Percentiles rank a stretch among this genome's conserved stretches.
These are phyloP conservation scores for Stictonetta naevosa DNA, from an alignment of 2,113 vertebrate species.

Conservation along the genomic window DNA sequence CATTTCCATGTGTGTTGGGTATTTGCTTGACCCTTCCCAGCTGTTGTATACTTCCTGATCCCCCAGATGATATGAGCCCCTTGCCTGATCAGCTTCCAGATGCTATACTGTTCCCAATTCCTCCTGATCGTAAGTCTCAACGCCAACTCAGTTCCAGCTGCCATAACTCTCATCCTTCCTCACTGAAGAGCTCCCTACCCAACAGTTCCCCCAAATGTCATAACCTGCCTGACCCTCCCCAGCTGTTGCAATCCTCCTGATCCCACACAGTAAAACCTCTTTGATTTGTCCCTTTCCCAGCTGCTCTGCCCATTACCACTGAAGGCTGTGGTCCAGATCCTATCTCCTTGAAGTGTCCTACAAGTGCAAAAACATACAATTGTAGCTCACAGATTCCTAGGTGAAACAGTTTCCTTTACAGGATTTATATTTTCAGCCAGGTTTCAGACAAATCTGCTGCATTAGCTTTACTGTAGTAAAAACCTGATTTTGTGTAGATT, in stretches of 20 bases:
- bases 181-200: constrained; percentile 6
- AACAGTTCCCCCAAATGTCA: constrained; percentile 50
- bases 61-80: constrained; percentile 45
- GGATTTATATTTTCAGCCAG: background rate
- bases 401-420: background rate
- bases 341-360: constrained; percentile 63
- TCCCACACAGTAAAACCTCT: constrained; percentile 63
- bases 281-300: constrained; percentile 61
- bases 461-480: background rate
- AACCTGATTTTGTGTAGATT: background rate
- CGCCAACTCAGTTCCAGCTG: constrained; percentile 57
- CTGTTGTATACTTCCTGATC: constrained; percentile 64
- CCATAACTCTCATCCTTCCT: constrained; percentile 40
- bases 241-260: constrained; percentile 64
- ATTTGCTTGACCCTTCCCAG: constrained; percentile 70
- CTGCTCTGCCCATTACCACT: constrained; percentile 47
- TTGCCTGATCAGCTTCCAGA: constrained; percentile 72
- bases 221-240: constrained; percentile 52
- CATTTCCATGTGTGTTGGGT: constrained; percentile 58
- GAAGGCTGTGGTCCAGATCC: constrained; percentile 49
- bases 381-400: background rate
- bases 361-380: background rate
- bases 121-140: constrained; percentile 52
- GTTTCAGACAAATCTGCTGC: background rate
- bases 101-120: constrained; percentile 51